Evolutionary conservation across 2,888 invertebrate species (phyloP).

Genomic region (Rotaria magnacalcarata): DNA sequence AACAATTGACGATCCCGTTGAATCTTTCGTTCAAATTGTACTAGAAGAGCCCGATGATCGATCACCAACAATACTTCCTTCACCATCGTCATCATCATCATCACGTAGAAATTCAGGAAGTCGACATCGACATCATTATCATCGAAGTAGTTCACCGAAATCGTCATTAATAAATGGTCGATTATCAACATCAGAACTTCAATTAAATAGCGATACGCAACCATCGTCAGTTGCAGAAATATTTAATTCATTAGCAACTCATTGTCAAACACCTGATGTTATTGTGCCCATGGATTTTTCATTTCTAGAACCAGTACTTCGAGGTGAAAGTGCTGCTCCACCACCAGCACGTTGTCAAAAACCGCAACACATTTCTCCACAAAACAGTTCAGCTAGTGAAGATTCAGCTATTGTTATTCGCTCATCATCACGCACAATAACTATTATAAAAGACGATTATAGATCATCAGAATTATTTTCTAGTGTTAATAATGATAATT

Average conservation of each 20-base stretch:
- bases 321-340: slow-evolving; percentile 32
- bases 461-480: not conserved
- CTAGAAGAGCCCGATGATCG: not conserved
- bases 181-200: not conserved
- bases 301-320: slow-evolving; percentile 6
- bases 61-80: not conserved
- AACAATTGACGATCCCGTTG: not conserved
- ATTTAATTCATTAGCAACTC: not conserved
- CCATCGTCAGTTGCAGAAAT: not conserved
- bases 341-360: not conserved
- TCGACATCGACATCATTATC: not conserved
- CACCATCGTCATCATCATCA: not conserved
- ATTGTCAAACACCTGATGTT: not conserved
- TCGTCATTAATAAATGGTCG: not conserved
- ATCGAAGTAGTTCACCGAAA: not conserved
- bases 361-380: not conserved
- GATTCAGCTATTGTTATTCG: not conserved
- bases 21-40: slow-evolving; percentile 27
- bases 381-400: not conserved
- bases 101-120: not conserved
- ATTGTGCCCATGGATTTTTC: slow-evolving; percentile 24
- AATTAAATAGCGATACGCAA: not conserved
- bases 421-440: not conserved
- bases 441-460: not conserved
- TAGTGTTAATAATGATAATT: not conserved